These are phyloP conservation scores for Andrena haemorrhoa DNA, from an alignment of 2,888 invertebrate genomes.

Conservation along the genomic window DNA sequence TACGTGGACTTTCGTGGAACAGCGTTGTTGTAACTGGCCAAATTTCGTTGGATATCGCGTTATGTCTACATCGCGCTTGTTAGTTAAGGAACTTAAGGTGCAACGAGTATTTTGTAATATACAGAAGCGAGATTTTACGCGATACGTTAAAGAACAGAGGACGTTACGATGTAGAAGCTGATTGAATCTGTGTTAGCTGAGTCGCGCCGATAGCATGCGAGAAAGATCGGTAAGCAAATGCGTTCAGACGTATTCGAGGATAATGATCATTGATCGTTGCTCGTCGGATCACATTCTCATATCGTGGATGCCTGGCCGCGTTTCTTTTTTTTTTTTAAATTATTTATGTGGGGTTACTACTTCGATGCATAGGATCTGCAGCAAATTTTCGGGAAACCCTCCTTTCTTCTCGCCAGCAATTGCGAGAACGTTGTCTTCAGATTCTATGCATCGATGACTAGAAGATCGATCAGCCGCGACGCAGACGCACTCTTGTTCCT, in stretches of 20 bases:
- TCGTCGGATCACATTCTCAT: constrained; percentile 7
- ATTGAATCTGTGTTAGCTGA: constrained; percentile 36
- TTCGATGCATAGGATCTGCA: constrained; percentile 70
- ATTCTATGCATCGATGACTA: constrained; percentile 71
- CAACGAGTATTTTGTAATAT: not conserved
- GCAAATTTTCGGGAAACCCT: not conserved
- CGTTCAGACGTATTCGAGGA: not conserved
- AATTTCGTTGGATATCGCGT: not conserved
- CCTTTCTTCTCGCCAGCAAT: too few species aligned
- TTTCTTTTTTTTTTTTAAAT: constrained; percentile 23
- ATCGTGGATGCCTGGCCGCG: not conserved
- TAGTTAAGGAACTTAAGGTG: not conserved
- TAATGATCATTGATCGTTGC: too few species aligned
- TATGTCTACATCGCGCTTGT: not conserved
- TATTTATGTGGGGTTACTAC: constrained; percentile 52
- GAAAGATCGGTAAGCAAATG: not conserved
- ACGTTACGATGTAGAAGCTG: constrained; percentile 48
- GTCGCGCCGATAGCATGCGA: constrained; percentile 47
- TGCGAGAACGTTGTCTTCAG: not conserved
- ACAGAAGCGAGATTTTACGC: constrained; percentile 28
- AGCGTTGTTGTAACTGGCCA: not conserved
- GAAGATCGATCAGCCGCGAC: constrained; percentile 72
- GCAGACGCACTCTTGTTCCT: constrained; percentile 75
- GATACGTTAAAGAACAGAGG: constrained; percentile 20
- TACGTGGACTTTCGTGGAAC: not conserved